phyloP scores from a whole-genome alignment of 2,888 invertebrate species.

The Pheosia gnoma region DNA sequence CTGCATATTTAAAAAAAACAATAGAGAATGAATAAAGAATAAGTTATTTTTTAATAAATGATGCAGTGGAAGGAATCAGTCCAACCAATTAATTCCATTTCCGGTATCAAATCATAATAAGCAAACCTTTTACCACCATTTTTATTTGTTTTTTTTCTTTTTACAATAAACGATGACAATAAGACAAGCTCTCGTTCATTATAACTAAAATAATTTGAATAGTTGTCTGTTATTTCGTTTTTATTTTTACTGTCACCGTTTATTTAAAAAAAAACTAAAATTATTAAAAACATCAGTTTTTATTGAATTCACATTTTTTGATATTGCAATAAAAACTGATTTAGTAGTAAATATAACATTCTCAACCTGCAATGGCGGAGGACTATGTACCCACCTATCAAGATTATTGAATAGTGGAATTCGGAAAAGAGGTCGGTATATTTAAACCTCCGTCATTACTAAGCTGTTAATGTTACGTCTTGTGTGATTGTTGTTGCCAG shows the following conservation, averaged over 20 bases:
- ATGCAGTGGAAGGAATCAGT: conserved; percentile 45
- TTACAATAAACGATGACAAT: conserved; percentile 30
- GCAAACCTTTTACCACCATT: conserved; percentile 12
- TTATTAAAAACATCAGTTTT: conserved; percentile 15
- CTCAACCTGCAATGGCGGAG: conserved; percentile 22
- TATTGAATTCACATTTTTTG: conserved; percentile 28
- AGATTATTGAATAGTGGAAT: not conserved
- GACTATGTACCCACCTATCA: not conserved
- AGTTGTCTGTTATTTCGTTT: not conserved
- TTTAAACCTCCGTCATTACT: conserved; percentile 11
- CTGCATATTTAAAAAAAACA: no score
- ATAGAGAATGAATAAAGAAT: not conserved
- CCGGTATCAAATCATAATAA: conserved; percentile 10
- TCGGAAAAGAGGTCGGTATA: conserved; percentile 4
- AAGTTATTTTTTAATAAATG: conserved; percentile 1
- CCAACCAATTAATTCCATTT: conserved; percentile 59
- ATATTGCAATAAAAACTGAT: conserved; percentile 16
- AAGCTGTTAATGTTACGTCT: conserved; percentile 30
- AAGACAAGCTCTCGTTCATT: not conserved
- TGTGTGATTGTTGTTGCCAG: conserved; percentile 13
- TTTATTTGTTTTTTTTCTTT: conserved; percentile 9
- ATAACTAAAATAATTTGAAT: not conserved
- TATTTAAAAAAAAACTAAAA: conserved; percentile 15
- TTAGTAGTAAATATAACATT: conserved; percentile 29
- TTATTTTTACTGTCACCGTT: conserved; percentile 23